phyloP scores from a whole-genome alignment of 2,888 invertebrate species.

The Muscina levida region DNA sequence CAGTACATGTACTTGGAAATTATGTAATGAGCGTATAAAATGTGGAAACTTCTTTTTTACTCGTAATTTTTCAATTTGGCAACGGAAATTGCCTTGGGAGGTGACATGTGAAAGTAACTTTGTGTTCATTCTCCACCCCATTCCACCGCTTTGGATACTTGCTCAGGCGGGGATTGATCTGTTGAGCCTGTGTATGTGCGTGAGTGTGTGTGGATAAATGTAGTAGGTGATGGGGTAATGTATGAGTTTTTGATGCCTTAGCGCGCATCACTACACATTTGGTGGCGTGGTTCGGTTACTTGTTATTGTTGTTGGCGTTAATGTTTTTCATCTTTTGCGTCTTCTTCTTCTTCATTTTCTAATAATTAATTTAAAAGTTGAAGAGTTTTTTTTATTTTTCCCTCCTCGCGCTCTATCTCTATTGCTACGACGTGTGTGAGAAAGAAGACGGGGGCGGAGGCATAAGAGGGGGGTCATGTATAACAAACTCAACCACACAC shows the following conservation, averaged over 20 bases:
- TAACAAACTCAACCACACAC: constrained; percentile 3
- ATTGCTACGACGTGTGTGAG: constrained; percentile 30
- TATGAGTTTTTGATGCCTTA: constrained; percentile 64
- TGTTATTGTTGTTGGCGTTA: not conserved
- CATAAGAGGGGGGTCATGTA: constrained; percentile 21
- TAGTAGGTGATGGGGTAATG: constrained; percentile 64
- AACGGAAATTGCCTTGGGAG: constrained; percentile 79
- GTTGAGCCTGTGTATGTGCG: constrained; percentile 1
- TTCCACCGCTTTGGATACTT: not conserved
- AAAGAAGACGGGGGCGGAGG: constrained; percentile 41
- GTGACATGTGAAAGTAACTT: constrained; percentile 70
- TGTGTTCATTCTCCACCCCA: not conserved
- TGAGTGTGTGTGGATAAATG: constrained; percentile 35
- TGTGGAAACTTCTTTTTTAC: constrained; percentile 72
- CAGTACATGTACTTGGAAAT: constrained; percentile 75
- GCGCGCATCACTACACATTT: constrained; percentile 64
- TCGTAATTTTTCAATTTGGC: constrained; percentile 79
- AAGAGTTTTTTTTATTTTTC: constrained; percentile 67
- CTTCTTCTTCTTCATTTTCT: constrained; percentile 72
- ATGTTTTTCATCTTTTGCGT: not conserved
- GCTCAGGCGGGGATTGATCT: constrained; percentile 25
- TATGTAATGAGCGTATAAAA: constrained; percentile 78
- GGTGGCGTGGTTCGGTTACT: constrained; percentile 14
- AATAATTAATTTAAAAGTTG: constrained; percentile 79
- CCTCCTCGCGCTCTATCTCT: constrained; percentile 24